Evolutionary conservation across 2,113 vertebrate genomes (phyloP), one percentile per base, ranked within the genome.

Genomic region (Dasyprocta punctata): DNA sequence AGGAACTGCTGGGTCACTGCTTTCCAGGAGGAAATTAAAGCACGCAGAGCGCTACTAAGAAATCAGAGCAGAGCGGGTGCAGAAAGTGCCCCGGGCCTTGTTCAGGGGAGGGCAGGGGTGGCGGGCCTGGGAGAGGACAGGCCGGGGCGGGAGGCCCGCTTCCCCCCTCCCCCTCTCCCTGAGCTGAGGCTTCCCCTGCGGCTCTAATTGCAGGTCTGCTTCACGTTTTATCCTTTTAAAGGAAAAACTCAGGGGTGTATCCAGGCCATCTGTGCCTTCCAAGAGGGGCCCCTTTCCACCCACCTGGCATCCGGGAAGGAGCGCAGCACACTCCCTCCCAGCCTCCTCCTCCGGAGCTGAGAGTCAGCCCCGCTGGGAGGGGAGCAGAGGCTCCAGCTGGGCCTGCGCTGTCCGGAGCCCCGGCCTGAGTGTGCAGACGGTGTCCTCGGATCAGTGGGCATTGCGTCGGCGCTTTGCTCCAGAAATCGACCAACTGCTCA

Each of bases 201-300:
- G 49, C 65, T 90, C 81, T 92, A 63, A 86, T 36, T 41, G 86
- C 90, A 86, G 73, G 44, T n/a, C 71, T 67, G 17, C 12, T 86
- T 95, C 84, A 92, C 22, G 54, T 84, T 95, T 63, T 88, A 58
- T 49, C 86, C 94, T 96, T 95, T 97, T 95, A 98, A 97, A 96
- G 93, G 67, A 97, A 97, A 97, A 90, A 54, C 26, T 71, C 65
- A 78, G n/a, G 78, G 58, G 19, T 85, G 41, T 38, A 54, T 84
- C 82, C 80, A 96, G n/a, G 60, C 65, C 71, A 85, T 93, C 82
- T 87, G 54, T 95, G 92, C 95, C 97, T 96, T 83, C 44, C 54
- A 30, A 58, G 83, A 87, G 73, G 86, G 81, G 20, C 65, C 84
- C 33, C 56, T 69, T 97, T 82, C 90, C 44, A 75, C 12, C 47